Percentiles rank a stretch among this genome's conserved stretches.
These are phyloP conservation scores for Ommatoiulus sabulosus DNA, from an alignment of 2,888 invertebrate genomes.

Conservation along the genomic window DNA sequence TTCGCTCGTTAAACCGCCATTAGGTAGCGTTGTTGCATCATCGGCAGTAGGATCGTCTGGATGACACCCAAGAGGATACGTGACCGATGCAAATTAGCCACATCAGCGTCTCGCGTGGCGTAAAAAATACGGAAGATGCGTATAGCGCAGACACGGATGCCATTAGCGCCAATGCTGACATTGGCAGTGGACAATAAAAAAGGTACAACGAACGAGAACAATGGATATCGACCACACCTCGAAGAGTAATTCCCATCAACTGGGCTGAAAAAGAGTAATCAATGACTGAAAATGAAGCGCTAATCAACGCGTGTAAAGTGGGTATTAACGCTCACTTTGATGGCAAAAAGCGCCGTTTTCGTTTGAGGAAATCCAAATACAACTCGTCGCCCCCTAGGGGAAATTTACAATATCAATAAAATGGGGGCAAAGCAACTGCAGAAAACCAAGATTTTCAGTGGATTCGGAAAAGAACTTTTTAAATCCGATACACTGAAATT, in stretches of 20 bases:
- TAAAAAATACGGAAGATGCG: not conserved
- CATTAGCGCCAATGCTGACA: slow-evolving; percentile 4
- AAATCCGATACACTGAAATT: too few species aligned
- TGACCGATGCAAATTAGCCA: slow-evolving; percentile 38
- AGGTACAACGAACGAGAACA: slow-evolving; percentile 45
- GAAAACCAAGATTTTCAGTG: not conserved
- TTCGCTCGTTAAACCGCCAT: not conserved
- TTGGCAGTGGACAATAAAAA: slow-evolving; percentile 45
- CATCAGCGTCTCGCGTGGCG: not conserved
- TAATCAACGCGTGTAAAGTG: slow-evolving; percentile 44
- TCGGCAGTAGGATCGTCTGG: not conserved
- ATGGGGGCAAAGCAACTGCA: not conserved
- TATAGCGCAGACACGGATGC: not conserved
- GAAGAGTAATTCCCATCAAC: slow-evolving; percentile 22
- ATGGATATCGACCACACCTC: slow-evolving; percentile 7
- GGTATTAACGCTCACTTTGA: slow-evolving; percentile 26
- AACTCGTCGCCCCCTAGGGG: not conserved
- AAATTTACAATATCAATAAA: not conserved
- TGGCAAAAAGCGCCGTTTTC: not conserved
- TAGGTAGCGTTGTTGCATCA: slow-evolving; percentile 20
- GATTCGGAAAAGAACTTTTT: too few species aligned
- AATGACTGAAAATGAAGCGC: slow-evolving; percentile 2
- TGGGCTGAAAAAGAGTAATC: not conserved
- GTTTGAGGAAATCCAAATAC: not conserved
- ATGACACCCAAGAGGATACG: slow-evolving; percentile 24